Conservation (phyloP, 37 sponge, comb jelly and placozoan species). For the Geodia barretti region DNA sequence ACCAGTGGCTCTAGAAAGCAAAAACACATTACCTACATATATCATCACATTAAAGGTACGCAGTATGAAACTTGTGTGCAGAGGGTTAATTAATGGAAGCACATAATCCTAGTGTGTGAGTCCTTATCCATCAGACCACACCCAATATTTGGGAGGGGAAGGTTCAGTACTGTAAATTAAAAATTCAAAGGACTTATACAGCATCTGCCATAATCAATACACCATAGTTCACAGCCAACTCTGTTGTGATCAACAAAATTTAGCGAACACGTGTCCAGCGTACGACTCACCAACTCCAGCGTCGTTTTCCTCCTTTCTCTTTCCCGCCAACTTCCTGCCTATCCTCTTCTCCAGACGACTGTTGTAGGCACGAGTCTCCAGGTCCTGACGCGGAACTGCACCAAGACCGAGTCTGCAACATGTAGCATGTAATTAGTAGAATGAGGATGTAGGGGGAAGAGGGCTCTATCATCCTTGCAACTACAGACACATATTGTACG, state of each 20-base stretch:
- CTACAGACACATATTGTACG: not conserved
- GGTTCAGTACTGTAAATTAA: too few relatives aligned
- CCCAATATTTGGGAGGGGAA: too few relatives aligned
- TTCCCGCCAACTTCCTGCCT: not conserved
- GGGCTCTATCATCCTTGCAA: not conserved
- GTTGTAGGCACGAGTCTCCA: not conserved
- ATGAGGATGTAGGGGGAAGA: not conserved
- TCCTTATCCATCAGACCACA: too few relatives aligned
- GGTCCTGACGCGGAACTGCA: not conserved
- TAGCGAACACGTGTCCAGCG: not conserved
- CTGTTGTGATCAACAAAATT: not conserved
- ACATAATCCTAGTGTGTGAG: too few relatives aligned
- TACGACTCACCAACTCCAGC: not conserved
- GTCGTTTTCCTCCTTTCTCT: not conserved
- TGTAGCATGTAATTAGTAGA: not conserved
- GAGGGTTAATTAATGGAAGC: too few relatives aligned
- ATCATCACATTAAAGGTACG: too few relatives aligned
- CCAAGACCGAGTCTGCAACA: constrained; percentile 7
- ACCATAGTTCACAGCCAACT: too few relatives aligned
- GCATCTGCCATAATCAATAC: too few relatives aligned
- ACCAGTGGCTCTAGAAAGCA: too few relatives aligned
- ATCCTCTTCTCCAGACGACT: not conserved
- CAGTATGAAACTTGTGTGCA: too few relatives aligned
- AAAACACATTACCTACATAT: too few relatives aligned
- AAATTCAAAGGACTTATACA: too few relatives aligned